A percentile compares a stretch with the other conserved stretches of the same genome.
Conservation (phyloP, 2,113 vertebrate species). For the Emberiza fucata region DNA sequence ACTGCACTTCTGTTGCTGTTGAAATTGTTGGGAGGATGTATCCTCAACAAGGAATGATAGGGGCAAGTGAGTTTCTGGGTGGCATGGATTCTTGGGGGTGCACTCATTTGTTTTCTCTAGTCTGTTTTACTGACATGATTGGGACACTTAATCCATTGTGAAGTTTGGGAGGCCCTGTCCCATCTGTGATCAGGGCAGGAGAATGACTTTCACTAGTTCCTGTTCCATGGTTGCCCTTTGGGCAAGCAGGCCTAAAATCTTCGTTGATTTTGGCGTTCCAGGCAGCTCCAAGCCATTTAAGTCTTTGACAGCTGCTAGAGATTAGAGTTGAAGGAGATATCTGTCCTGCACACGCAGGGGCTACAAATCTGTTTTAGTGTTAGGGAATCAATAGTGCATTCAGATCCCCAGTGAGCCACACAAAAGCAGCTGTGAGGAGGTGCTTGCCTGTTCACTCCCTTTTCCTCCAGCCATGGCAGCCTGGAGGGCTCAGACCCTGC, state of each 20-base stretch:
- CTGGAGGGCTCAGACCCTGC: neutral
- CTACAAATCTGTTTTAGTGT: conserved; percentile 16
- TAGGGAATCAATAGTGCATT: conserved; percentile 42
- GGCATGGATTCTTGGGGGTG: neutral
- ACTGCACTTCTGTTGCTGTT: neutral
- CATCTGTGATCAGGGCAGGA: neutral
- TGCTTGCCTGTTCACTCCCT: neutral
- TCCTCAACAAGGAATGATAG: neutral
- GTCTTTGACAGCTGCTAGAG: conserved; percentile 20
- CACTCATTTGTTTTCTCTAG: neutral
- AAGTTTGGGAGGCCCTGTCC: neutral
- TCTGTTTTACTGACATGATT: neutral
- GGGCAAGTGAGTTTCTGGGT: neutral
- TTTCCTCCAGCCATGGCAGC: neutral
- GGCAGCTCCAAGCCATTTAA: neutral
- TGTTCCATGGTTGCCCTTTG: neutral
- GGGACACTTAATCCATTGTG: neutral
- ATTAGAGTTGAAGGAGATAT: conserved; percentile 36
- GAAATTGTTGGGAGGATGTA: neutral
- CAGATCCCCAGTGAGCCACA: conserved; percentile 1
- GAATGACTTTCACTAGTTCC: neutral
- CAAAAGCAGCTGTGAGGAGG: conserved; percentile 56
- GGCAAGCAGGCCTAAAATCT: neutral
- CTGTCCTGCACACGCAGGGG: neutral
- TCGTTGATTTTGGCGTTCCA: neutral